A percentile compares a stretch with the other conserved stretches of the same genome.
Evolutionary conservation across 2,888 invertebrate species (phyloP).

Genomic region (Dermolepida albohirtum): DNA sequence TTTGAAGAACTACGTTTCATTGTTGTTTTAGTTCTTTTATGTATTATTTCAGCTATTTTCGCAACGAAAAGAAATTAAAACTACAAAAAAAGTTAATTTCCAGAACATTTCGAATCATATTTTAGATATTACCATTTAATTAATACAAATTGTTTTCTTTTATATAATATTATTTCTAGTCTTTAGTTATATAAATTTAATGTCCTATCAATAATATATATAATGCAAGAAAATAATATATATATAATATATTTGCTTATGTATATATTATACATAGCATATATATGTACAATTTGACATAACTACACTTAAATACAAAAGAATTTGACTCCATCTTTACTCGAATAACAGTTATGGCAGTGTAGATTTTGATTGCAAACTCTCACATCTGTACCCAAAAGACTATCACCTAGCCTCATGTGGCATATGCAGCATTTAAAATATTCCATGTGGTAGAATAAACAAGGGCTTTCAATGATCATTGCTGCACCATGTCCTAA

Average conservation of each 20-base stretch:
- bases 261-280: conserved; percentile 34
- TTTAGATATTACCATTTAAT: neutral
- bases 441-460: conserved; percentile 98
- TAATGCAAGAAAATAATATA: conserved; percentile 37
- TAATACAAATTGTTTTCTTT: conserved; percentile 2
- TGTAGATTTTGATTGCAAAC: conserved; percentile 92
- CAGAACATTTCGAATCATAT: neutral
- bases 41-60: conserved; percentile 1
- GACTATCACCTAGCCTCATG: conserved; percentile 89
- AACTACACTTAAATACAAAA: conserved; percentile 75
- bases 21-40: neutral
- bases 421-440: conserved; percentile 98
- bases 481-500: conserved; percentile 97
- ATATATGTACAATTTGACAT: conserved; percentile 38
- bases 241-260: conserved; percentile 7
- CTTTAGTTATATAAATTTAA: conserved; percentile 36
- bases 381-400: conserved; percentile 95
- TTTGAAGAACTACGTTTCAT: conserved; percentile 16
- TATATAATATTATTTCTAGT: conserved; percentile 25
- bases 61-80: neutral
- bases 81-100: neutral
- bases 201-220: conserved; percentile 37
- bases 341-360: conserved; percentile 97
- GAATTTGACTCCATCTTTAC: conserved; percentile 92
- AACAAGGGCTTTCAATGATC: conserved; percentile 95